Conservation (phyloP, 2,888 invertebrate species). For the Strigamia transsilvanica region DNA sequence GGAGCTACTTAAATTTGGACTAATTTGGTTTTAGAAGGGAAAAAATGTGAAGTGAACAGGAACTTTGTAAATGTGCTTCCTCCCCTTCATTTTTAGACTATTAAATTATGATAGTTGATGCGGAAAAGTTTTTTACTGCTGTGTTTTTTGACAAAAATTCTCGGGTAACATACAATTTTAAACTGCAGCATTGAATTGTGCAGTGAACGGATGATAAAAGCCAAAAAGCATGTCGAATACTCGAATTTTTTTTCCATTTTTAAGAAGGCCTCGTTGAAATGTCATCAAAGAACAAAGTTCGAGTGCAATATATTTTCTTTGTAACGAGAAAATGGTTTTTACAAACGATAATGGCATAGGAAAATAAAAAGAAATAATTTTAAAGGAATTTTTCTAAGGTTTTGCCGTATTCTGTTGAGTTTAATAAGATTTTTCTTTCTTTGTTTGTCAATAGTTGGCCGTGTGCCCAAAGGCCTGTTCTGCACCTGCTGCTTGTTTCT, state of each 20-base stretch:
- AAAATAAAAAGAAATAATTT: neutral
- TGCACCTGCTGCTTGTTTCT: constrained; percentile 47
- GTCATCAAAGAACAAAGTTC: constrained; percentile 43
- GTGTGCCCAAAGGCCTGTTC: neutral
- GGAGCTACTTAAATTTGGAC: no score
- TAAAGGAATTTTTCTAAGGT: neutral
- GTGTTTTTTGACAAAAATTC: no score
- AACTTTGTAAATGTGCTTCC: no score
- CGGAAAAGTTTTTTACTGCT: no score
- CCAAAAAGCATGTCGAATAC: neutral
- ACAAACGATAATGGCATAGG: neutral
- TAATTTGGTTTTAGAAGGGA: no score
- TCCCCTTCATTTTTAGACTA: no score
- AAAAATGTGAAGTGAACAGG: no score
- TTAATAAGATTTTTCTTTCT: constrained; percentile 43
- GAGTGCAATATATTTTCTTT: neutral
- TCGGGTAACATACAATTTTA: neutral
- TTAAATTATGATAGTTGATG: no score
- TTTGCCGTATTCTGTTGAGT: neutral
- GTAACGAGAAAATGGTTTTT: neutral
- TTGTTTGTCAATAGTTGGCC: constrained; percentile 21
- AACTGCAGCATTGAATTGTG: neutral
- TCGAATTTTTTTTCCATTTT: neutral
- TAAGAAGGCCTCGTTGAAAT: neutral
- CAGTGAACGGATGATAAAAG: neutral